These are phyloP conservation scores for Pristionchus japonicus DNA, from an alignment of 2,888 invertebrate genomes.

Conservation along the genomic window DNA sequence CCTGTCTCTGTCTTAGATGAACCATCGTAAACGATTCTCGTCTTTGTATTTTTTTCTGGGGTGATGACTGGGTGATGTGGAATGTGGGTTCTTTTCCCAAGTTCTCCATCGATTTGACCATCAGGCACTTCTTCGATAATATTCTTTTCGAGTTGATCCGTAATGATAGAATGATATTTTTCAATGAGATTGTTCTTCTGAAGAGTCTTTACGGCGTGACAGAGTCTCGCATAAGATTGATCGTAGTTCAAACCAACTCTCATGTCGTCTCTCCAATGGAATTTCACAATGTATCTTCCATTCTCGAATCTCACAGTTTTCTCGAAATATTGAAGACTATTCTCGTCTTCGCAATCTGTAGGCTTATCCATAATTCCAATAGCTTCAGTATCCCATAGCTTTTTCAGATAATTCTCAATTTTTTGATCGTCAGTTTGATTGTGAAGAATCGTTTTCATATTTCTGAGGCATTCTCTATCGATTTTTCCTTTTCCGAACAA, in stretches of 20 bases:
- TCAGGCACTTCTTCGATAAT: not conserved
- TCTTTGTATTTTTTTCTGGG: not conserved
- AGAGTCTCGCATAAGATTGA: not conserved
- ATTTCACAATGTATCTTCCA: not conserved
- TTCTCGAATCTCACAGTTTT: not conserved
- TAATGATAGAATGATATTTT: not conserved
- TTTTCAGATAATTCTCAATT: not conserved
- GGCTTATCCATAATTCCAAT: not conserved
- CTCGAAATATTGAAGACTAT: not conserved
- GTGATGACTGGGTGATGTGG: constrained; percentile 1
- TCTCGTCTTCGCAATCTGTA: not conserved
- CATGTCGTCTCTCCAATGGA: not conserved
- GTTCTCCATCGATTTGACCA: not conserved
- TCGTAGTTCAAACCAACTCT: not conserved
- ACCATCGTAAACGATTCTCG: not conserved
- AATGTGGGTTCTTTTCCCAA: not conserved
- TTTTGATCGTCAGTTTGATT: not conserved
- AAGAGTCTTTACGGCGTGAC: not conserved
- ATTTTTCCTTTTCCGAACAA: not conserved
- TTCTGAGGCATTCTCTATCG: not conserved
- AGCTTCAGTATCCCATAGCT: not conserved
- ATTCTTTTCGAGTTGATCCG: not conserved
- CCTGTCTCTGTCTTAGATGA: not conserved
- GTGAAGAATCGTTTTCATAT: not conserved
- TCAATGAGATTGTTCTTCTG: not conserved